Evolutionary conservation across 2,888 invertebrate genomes (phyloP).

Genomic region (Philaethria dido): DNA sequence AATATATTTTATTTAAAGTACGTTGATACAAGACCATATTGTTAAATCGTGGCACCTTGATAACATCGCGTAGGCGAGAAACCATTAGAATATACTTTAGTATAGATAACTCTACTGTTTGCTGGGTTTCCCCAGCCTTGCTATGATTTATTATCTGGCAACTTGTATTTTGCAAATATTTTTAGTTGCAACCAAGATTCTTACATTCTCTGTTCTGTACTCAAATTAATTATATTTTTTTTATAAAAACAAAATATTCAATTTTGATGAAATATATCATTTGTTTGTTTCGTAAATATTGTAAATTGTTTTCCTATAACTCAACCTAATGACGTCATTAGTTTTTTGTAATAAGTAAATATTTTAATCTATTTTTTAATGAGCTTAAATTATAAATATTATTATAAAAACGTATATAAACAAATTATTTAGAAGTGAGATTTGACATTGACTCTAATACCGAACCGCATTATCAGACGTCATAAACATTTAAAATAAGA

Average conservation of each 20-base stretch:
- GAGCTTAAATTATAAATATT: neutral
- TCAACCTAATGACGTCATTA: neutral
- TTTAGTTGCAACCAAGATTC: neutral
- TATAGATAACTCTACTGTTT: neutral
- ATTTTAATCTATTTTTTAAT: neutral
- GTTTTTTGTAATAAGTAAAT: neutral
- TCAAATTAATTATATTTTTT: neutral
- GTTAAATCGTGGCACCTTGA: neutral
- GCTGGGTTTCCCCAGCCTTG: slow-evolving; percentile 1
- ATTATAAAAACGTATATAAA: neutral
- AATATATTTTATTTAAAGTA: too few species aligned
- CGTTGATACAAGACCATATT: neutral
- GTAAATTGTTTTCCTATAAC: neutral
- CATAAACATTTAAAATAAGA: slow-evolving; percentile 25
- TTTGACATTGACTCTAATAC: slow-evolving; percentile 31
- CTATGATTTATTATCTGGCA: neutral
- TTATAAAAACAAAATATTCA: too few species aligned
- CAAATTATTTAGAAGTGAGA: slow-evolving; percentile 20
- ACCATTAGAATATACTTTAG: neutral
- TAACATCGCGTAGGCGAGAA: neutral
- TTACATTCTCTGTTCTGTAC: neutral
- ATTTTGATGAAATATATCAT: neutral
- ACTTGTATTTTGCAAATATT: neutral
- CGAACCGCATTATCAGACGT: slow-evolving; percentile 20
- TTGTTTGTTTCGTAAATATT: neutral